Evolutionary conservation across 2,888 invertebrate genomes (phyloP).

Genomic region (Pocota personata): DNA sequence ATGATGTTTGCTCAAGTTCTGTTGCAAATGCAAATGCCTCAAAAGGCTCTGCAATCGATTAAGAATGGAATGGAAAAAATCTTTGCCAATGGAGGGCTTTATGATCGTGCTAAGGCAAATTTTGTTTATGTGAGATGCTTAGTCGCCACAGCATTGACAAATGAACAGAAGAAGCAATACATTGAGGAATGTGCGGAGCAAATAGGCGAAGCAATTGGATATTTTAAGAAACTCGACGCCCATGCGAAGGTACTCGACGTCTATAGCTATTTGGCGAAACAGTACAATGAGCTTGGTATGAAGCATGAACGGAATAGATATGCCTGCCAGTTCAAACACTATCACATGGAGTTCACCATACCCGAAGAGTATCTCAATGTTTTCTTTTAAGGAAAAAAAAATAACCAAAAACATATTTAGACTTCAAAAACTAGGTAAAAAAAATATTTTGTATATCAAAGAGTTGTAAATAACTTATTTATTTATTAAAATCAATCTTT

Average conservation of each 20-base stretch:
- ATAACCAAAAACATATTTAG: background rate
- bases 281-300: constrained; percentile 90
- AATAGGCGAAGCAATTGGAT: constrained; percentile 87
- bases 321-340: constrained; percentile 90
- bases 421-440: background rate
- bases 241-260: constrained; percentile 88
- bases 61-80: constrained; percentile 88
- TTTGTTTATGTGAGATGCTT: constrained; percentile 91
- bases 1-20: constrained; percentile 92
- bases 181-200: constrained; percentile 82
- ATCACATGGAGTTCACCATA: constrained; percentile 89
- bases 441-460: background rate
- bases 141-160: constrained; percentile 86
- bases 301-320: constrained; percentile 90
- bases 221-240: constrained; percentile 90
- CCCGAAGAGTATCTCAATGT: constrained; percentile 80
- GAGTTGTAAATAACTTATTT: constrained; percentile 49
- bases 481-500: constrained; percentile 32
- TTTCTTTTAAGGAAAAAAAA: constrained; percentile 74
- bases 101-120: constrained; percentile 90
- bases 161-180: constrained; percentile 74
- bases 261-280: constrained; percentile 84
- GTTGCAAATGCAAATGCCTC: constrained; percentile 88
- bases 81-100: constrained; percentile 91
- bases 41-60: constrained; percentile 89